Percentiles rank a stretch among this genome's conserved stretches.
phyloP scores from a whole-genome alignment of 2,888 invertebrate genomes.

The Branchipolynoe longqiensis region DNA sequence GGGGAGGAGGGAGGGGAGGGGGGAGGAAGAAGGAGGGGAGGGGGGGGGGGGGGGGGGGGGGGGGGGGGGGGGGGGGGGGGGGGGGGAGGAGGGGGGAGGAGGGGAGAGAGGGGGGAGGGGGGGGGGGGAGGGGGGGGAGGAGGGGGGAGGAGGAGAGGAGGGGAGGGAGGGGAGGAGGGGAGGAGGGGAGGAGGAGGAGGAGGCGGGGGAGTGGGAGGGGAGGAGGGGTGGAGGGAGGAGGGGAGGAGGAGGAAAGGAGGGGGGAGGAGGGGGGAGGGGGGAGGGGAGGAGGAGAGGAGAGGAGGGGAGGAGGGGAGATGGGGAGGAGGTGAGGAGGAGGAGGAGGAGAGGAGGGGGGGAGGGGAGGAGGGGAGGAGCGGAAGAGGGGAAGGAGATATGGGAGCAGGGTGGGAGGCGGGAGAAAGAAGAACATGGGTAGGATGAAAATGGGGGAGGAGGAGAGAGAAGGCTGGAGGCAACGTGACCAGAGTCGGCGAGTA shows the following conservation, averaged over 20 bases:
- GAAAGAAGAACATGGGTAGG: too few species aligned
- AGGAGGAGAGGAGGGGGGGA: not conserved
- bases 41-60: not conserved
- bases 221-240: constrained; percentile 1
- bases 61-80: not conserved
- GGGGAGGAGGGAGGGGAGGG: constrained; percentile 18
- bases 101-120: not conserved
- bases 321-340: not conserved
- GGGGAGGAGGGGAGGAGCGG: not conserved
- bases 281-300: not conserved
- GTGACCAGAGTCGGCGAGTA: not conserved
- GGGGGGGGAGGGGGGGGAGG: not conserved
- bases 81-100: constrained; percentile 10
- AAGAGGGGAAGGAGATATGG: not conserved
- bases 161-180: constrained; percentile 4
- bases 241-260: constrained; percentile 4
- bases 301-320: not conserved
- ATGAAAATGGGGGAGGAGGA: not conserved
- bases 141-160: not conserved
- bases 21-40: constrained; percentile 15
- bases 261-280: not conserved
- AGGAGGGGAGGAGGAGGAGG: not conserved
- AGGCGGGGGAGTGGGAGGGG: not conserved
- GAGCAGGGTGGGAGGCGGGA: not conserved
- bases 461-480: not conserved